Base-by-base conservation (phyloP, 2,888 invertebrate species). In the Drosophila anomelani region DNA sequence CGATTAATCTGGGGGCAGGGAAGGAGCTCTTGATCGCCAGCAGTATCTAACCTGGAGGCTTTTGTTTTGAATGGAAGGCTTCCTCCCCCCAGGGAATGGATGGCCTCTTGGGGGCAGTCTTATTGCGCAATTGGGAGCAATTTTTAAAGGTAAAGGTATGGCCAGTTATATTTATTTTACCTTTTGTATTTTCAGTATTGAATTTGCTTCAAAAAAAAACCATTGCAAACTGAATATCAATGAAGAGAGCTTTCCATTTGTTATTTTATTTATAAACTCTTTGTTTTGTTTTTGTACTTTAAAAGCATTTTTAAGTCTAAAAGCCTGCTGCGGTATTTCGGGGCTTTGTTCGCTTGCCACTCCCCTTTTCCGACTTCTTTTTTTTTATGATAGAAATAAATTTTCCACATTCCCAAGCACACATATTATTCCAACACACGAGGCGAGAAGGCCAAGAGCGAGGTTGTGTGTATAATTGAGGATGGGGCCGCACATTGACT, bases 361-460 rank as follows among this genome's bases (percentile, higher is more conserved):
- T 51, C 32, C 13, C 44, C 7, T 9, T 54, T 32, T 32, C 32
- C 41, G 34, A 15, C 13, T 61, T 59, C 9, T 10, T 10, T 17
- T 41, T 64, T 81, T 79, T 81, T 79, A 79, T 74, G 81, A 56
- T 55, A 26, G 68, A 76, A 76, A 85, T 79, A 84, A 76, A 77
- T 76, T 79, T 53, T 38, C 63, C 73, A 61, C 72, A 55, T 58
- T 74, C 69, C 54, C 63, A 26, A 26, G 9, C 32, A 20, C 34
- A 51, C 34, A 51, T 36, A 36, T 78, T 76, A 81, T 71, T 46
- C n/a, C 80, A 68, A 55, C 63, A 49, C 36, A 53, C 12, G 13
- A 9, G 36, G 26, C 17, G 53, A 12, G 32, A 56, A 38, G 57
- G 66, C 66, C 70, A 69, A 51, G 51, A 51, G 20, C 51, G 34